Evolutionary conservation across 2,888 invertebrate species (phyloP).

Genomic region (Seira sanloemensis): DNA sequence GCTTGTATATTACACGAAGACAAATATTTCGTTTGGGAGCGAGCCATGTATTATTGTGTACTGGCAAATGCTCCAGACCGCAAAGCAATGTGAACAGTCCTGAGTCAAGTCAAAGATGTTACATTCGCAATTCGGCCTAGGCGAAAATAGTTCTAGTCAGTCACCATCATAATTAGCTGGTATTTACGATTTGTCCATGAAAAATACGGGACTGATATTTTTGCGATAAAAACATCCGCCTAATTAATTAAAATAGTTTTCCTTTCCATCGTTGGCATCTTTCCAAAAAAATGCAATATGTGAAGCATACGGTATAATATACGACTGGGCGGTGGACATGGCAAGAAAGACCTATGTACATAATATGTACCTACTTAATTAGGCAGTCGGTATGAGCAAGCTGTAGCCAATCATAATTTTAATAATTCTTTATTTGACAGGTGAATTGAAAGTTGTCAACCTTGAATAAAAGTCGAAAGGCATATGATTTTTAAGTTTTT

Average conservation of each 20-base stretch:
- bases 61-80: not conserved
- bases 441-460: constrained; percentile 59
- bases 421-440: constrained; percentile 46
- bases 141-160: not conserved
- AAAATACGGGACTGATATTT: not conserved
- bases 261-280: not conserved
- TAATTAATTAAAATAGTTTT: constrained; percentile 20
- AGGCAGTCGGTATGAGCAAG: constrained; percentile 12
- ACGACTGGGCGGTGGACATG: not conserved
- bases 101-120: not conserved
- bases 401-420: constrained; percentile 42
- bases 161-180: constrained; percentile 14
- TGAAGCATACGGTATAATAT: not conserved
- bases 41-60: too few relatives aligned
- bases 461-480: constrained; percentile 47
- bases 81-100: too few relatives aligned
- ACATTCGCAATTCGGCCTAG: not conserved
- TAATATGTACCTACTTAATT: not conserved
- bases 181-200: constrained; percentile 7
- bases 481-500: not conserved
- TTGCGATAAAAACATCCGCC: constrained; percentile 16
- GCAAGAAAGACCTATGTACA: not conserved
- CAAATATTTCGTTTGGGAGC: not conserved
- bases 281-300: not conserved
- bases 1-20: not conserved